A percentile compares a stretch with the other conserved stretches of the same genome.
Evolutionary conservation across 2,888 invertebrate species (phyloP).

Genomic region (Entomobrya proxima): DNA sequence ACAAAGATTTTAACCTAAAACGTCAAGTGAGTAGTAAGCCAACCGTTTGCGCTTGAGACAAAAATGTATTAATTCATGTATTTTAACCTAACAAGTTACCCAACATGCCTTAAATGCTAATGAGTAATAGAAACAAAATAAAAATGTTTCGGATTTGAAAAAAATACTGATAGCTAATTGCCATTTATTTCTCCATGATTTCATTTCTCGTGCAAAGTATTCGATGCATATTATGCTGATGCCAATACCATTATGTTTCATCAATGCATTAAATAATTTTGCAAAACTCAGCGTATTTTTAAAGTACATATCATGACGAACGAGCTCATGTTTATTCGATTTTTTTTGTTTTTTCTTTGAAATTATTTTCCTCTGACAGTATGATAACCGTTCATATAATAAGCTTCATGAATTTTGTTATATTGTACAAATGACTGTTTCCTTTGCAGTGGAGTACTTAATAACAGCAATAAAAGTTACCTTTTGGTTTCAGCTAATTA

Average conservation of each 20-base stretch:
- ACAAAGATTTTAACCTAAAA: no score
- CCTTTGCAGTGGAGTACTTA: background rate
- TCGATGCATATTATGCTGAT: no score
- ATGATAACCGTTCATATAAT: background rate
- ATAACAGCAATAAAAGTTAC: background rate
- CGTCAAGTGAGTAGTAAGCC: background rate
- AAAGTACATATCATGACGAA: constrained; percentile 25
- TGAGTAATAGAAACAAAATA: background rate
- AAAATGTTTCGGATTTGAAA: no score
- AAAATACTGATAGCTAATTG: no score
- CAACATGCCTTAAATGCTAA: constrained; percentile 4
- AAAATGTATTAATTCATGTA: background rate
- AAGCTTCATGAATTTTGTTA: constrained; percentile 40
- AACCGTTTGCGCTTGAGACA: background rate
- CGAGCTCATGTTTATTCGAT: constrained; percentile 58
- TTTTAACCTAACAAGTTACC: constrained; percentile 24
- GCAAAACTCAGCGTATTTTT: background rate
- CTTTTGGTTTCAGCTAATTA: background rate
- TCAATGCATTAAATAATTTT: background rate
- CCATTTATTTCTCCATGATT: no score
- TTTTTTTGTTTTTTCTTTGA: constrained; percentile 37
- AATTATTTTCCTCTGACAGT: background rate
- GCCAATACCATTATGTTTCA: background rate
- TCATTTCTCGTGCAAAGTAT: no score
- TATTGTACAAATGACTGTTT: background rate